Evolutionary conservation across 2,888 invertebrate genomes (phyloP).

Genomic region (Tricholauxania praeusta): DNA sequence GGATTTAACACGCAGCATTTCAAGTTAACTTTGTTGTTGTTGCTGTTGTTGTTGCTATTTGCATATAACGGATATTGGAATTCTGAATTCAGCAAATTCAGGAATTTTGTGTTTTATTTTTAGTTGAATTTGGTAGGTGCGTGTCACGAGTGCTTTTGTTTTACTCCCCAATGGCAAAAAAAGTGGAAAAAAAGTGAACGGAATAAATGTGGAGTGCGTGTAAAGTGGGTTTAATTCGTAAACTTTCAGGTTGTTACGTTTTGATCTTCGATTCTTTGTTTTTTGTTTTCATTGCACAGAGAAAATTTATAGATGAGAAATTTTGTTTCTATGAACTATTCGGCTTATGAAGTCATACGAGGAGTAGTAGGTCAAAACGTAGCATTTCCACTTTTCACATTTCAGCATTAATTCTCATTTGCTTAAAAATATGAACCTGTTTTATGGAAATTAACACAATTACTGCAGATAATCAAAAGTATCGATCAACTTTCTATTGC

Average conservation of each 20-base stretch:
- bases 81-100: neutral
- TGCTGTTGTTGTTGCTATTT: constrained; percentile 6
- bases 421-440: too few species aligned
- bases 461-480: too few species aligned
- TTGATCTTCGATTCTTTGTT: neutral
- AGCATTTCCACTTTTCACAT: too few species aligned
- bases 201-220: constrained; percentile 51
- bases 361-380: too few species aligned
- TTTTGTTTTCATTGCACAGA: neutral
- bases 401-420: too few species aligned
- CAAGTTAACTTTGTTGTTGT: constrained; percentile 4
- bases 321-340: too few species aligned
- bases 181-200: constrained; percentile 26
- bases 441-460: too few species aligned
- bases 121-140: constrained; percentile 28
- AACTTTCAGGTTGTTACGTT: constrained; percentile 8
- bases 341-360: too few species aligned
- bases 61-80: neutral
- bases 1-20: constrained; percentile 48
- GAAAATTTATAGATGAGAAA: too few species aligned
- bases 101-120: constrained; percentile 6
- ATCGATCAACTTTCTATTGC: too few species aligned
- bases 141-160: constrained; percentile 11
- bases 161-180: neutral
- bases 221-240: constrained; percentile 58